Base-by-base conservation (phyloP, 2,113 vertebrate genomes). In the Pygoscelis antarcticus region DNA sequence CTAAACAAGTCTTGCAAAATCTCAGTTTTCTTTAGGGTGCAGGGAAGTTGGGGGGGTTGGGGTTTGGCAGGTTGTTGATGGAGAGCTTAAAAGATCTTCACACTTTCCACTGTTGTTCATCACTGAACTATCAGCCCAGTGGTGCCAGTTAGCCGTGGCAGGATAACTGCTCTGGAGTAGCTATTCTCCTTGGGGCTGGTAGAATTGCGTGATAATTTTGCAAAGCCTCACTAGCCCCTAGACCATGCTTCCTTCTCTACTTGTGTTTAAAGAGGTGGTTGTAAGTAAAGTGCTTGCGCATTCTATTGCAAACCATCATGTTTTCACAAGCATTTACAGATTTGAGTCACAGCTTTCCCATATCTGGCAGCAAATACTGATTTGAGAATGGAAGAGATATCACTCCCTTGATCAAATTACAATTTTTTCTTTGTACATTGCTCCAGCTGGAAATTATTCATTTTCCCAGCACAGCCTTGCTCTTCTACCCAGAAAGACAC, bases 241-340 rank as follows among this genome's bases (percentile, higher is more conserved):
- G 29, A 42, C 40, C 11, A 6, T 34, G 20, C 60, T 96, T 94
- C 36, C 79, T 77, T 86, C 60, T 55, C 23, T 40, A 8, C 47
- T 81, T 62, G 27, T 66, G 51, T 66, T 94, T 83, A 77, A 87
- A 87, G 66, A 77, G 58, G 14, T 70, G n/a, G 12, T 68, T 87
- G 4, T 69, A 90, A 95, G 74, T 65, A 21, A 84, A 65, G 71
- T 49, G 27, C n/a, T 87, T 93, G 54, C 10, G 10, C 58, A 16
- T 87, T 85, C 87, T 88, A 61, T 77, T 94, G 93, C 74, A 94
- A 95, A 77, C 52, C 66, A 20, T 94, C 78, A 13, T 86, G 58
- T 96, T 96, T 97, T 96, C 93, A 87, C 66, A 91, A 94, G 89
- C 81, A 68, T 90, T 96, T 96, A 83, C 82, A 93, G 89, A 85